Base-by-base conservation (phyloP, 2,797 vertebrate genomes). In the Chromis chromis region DNA sequence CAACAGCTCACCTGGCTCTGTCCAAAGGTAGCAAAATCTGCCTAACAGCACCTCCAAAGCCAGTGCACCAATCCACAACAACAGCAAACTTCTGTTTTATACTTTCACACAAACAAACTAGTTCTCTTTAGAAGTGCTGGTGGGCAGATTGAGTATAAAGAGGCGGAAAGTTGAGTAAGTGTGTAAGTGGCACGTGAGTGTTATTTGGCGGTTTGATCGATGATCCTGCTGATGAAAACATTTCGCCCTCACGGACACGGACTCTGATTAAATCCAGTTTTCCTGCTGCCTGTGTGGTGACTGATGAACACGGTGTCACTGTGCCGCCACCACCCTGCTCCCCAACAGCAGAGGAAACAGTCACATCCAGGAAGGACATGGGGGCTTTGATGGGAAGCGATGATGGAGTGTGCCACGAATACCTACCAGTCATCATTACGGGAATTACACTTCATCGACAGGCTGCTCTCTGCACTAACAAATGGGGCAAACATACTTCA, bases 361-460 rank as follows among this genome's bases (percentile, higher is more conserved):
- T 79, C 62, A 67, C 79, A 56, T 89, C 81, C 86, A 69, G 87
- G 86, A 88, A 90, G 87, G 86, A 90, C 42, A 58, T 46, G 60
- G 17, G 40, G 56, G 49, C 65, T 67, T 59, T 82, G 89, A 91
- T 87, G 85, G 89, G 88, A 91, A 89, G 82, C 17, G 24, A 67
- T 85, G 90, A 92, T 85, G 59, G 69, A 82, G 74, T 69, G 83
- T 64, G 85, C 76, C 70, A 86, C 60, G 24, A 83, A 86, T 84
- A 70, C 70, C 63, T 50, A 74, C 73, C 50, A 54, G 83, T 90
- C 83, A 86, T 88, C 84, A 81, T 86, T 86, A 79, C 39, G 33
- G 83, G 78, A 87, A 90, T 86, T 82, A 81, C 69, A 57, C 81
- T 76, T 82, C 79, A 85, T 88, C 46, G 81, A 82, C 79, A 64